Conservation (phyloP, 2,113 vertebrate genomes). For the Tympanuchus pallidicinctus region DNA sequence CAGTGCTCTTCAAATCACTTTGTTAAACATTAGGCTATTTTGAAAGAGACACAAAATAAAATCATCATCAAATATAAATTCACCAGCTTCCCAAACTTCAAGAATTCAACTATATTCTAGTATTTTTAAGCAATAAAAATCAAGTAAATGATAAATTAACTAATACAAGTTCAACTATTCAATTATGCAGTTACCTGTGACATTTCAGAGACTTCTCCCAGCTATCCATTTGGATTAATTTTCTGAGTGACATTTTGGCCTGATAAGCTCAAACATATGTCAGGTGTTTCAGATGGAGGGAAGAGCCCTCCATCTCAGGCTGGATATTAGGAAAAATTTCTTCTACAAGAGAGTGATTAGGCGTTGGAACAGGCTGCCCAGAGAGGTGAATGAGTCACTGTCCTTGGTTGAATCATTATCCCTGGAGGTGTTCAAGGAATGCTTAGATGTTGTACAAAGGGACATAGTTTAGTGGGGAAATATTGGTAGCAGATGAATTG, state of each 20-base stretch:
- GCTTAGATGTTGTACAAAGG: too few species aligned
- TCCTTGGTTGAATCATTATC: too few species aligned
- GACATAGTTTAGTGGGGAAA: too few species aligned
- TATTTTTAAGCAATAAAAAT: conserved; percentile 23
- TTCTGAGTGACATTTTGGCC: background rate
- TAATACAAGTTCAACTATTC: background rate
- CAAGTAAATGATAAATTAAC: background rate
- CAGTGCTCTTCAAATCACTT: conserved; percentile 14
- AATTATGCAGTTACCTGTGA: background rate
- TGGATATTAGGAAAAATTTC: too few species aligned
- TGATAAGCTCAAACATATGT: background rate
- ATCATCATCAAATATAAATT: background rate
- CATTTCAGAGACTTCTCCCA: background rate
- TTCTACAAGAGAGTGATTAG: too few species aligned
- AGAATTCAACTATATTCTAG: background rate
- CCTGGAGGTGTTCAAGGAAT: too few species aligned
- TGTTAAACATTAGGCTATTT: conserved; percentile 18
- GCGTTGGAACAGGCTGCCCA: too few species aligned
- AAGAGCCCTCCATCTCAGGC: background rate
- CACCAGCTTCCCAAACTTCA: conserved; percentile 2
- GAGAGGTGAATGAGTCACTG: too few species aligned
- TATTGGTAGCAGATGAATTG: too few species aligned
- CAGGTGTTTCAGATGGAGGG: background rate
- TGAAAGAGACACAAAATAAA: conserved; percentile 36
- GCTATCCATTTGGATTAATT: background rate